Evolutionary conservation across 2,797 vertebrate species (phyloP).

Genomic region (Sebastes vulpes): DNA sequence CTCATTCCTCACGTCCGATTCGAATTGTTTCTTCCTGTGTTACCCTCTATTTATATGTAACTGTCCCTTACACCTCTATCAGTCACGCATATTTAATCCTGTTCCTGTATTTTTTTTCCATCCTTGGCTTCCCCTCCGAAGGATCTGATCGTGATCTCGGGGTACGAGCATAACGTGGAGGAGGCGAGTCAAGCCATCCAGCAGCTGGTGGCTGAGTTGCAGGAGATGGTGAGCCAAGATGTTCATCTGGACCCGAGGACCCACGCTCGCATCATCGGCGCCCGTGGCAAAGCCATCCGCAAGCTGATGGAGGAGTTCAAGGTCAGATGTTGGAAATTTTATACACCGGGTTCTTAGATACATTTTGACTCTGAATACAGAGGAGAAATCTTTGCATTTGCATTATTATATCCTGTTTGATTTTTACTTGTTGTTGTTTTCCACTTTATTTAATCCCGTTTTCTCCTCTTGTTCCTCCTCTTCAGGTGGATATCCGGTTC

Average conservation of each 20-base stretch:
- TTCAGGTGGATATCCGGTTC: slow-evolving; percentile 88
- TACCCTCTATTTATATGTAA: not conserved
- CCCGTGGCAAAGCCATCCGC: slow-evolving; percentile 86
- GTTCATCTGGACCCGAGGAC: slow-evolving; percentile 85
- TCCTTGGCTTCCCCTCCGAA: slow-evolving; percentile 44
- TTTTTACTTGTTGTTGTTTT: not conserved
- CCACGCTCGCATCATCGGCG: slow-evolving; percentile 87
- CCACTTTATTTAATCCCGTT: not conserved
- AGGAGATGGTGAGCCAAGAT: slow-evolving; percentile 88
- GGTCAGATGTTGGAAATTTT: slow-evolving; percentile 38
- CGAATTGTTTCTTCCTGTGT: not conserved
- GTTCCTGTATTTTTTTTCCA: no score
- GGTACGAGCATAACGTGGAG: slow-evolving; percentile 86
- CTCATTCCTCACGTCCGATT: not conserved
- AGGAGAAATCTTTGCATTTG: not conserved
- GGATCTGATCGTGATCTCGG: slow-evolving; percentile 86
- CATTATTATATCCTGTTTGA: not conserved
- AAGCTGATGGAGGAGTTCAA: slow-evolving; percentile 90
- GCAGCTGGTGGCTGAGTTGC: slow-evolving; percentile 84
- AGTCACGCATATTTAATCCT: not conserved
- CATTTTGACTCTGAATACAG: not conserved
- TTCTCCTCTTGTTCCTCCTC: slow-evolving; percentile 66
- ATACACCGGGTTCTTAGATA: not conserved
- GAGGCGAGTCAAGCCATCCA: slow-evolving; percentile 82
- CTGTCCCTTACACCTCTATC: not conserved